Conservation (phyloP, 30 jellyfish, hydroid and myxozoan species). For the Morbakka virulenta region DNA sequence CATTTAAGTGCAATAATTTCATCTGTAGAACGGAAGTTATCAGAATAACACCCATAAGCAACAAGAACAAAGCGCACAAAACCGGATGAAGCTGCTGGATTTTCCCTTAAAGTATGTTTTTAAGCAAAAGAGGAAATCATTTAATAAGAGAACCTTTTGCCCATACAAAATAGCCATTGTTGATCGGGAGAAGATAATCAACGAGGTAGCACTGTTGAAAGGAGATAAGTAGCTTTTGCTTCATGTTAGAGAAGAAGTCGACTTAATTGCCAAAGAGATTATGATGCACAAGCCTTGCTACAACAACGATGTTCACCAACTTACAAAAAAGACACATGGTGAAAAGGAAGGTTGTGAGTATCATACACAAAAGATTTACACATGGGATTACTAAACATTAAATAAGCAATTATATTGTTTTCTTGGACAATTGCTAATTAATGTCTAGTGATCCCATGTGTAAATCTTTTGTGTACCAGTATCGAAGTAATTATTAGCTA, state of each 20-base stretch:
- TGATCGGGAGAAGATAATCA: not conserved
- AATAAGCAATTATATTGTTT: too few species aligned
- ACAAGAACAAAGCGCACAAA: conserved; percentile 7
- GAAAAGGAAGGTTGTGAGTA: not conserved
- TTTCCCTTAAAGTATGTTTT: too few species aligned
- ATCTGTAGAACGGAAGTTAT: not conserved
- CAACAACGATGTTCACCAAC: not conserved
- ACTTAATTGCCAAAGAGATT: conserved; percentile 5
- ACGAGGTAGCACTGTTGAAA: not conserved
- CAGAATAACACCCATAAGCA: conserved; percentile 2
- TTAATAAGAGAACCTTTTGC: not conserved
- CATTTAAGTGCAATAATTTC: conserved; percentile 1
- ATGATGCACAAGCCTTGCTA: conserved; percentile 21
- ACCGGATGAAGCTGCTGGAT: conserved; percentile 4
- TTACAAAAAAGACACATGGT: not conserved
- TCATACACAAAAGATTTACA: too few species aligned
- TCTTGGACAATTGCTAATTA: too few species aligned
- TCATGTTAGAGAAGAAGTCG: not conserved
- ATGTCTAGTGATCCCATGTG: too few species aligned
- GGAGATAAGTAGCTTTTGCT: not conserved
- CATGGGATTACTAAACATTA: too few species aligned
- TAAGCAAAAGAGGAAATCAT: not conserved
- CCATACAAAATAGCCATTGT: conserved; percentile 7
- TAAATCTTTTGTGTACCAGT: too few species aligned
- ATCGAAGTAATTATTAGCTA: too few species aligned